A percentile compares a stretch with the other conserved stretches of the same genome.
phyloP scores from a whole-genome alignment of 2,797 vertebrate genomes.

The Aeoliscus strigatus region DNA sequence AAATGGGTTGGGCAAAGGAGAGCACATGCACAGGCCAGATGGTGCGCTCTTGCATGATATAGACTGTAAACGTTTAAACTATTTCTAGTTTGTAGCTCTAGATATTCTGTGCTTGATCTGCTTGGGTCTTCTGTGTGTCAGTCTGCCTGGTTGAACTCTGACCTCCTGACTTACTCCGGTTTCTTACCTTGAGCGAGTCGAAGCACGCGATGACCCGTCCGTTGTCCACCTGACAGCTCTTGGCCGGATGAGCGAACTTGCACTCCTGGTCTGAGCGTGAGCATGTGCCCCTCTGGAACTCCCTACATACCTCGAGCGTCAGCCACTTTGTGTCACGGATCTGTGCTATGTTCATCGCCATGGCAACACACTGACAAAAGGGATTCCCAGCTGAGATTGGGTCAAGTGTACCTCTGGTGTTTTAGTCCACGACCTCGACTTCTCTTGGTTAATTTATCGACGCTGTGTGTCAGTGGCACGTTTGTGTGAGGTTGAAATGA shows the following conservation, averaged over 20 bases:
- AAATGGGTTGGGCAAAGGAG: slow-evolving; percentile 45
- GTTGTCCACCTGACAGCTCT: slow-evolving; percentile 98
- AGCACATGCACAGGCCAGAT: slow-evolving; percentile 64
- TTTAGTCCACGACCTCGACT: slow-evolving; percentile 49
- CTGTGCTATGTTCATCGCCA: slow-evolving; percentile 91
- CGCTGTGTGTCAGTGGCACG: slow-evolving; percentile 28
- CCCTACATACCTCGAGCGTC: slow-evolving; percentile 97
- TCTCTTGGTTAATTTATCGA: slow-evolving; percentile 11
- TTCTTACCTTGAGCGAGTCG: slow-evolving; percentile 97
- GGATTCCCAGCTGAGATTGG: slow-evolving; percentile 39
- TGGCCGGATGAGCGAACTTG: slow-evolving; percentile 97
- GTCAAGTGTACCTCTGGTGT: slow-evolving; percentile 35
- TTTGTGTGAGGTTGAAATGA: slow-evolving; percentile 28
- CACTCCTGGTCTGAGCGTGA: slow-evolving; percentile 94
- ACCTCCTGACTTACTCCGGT: slow-evolving; percentile 10
- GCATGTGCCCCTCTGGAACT: slow-evolving; percentile 97
- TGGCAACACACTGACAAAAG: slow-evolving; percentile 48
- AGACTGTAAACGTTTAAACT: slow-evolving; percentile 10
- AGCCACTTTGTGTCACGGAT: slow-evolving; percentile 99
- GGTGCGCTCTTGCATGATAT: slow-evolving; percentile 29
- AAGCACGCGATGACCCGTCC: slow-evolving; percentile 98
- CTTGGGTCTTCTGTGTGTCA: slow-evolving; percentile 8
- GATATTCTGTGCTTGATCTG: slow-evolving; percentile 7
- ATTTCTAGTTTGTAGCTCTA: slow-evolving; percentile 27
- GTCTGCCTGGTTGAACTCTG: slow-evolving; percentile 4